These are phyloP conservation scores for Pangasius mekongensis DNA, from an alignment of 2,797 vertebrate genomes.

Conservation along the genomic window DNA sequence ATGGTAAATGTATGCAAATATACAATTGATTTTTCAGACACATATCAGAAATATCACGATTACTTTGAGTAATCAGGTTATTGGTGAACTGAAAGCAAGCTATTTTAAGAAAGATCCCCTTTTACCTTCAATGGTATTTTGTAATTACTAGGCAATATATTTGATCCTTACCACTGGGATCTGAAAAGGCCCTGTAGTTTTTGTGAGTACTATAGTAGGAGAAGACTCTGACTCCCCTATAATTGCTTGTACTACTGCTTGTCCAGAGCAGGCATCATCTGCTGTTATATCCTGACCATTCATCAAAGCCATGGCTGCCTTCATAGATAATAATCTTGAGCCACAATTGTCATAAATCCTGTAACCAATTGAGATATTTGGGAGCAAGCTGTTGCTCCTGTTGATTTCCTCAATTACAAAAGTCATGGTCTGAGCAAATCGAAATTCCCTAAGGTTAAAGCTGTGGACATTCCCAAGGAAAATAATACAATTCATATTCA, in stretches of 20 bases:
- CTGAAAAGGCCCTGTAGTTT: constrained; percentile 72
- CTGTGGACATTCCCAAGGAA: constrained; percentile 27
- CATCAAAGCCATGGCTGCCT: constrained; percentile 56
- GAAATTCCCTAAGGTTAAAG: constrained; percentile 57
- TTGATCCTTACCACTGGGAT: constrained; percentile 73
- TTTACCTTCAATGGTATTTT: not conserved
- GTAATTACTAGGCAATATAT: not conserved
- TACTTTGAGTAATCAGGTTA: not conserved
- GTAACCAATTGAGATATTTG: constrained; percentile 60
- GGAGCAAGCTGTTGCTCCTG: constrained; percentile 54
- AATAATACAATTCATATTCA: not conserved
- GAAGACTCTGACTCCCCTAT: constrained; percentile 78
- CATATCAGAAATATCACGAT: not conserved
- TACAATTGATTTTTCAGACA: not conserved
- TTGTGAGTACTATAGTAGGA: constrained; percentile 72
- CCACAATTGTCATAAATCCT: constrained; percentile 60
- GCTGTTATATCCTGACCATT: constrained; percentile 54
- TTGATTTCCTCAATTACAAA: constrained; percentile 64
- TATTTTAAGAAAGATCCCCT: not conserved
- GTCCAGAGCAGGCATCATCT: constrained; percentile 62
- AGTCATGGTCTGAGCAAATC: constrained; percentile 60
- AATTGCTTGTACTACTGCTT: constrained; percentile 72
- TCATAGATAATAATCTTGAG: constrained; percentile 55
- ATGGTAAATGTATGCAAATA: not conserved
- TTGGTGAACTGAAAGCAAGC: not conserved